Evolutionary conservation across 2,888 invertebrate species (phyloP), one percentile per base, ranked within the genome.

Genomic region (Pantelozetes paolii): DNA sequence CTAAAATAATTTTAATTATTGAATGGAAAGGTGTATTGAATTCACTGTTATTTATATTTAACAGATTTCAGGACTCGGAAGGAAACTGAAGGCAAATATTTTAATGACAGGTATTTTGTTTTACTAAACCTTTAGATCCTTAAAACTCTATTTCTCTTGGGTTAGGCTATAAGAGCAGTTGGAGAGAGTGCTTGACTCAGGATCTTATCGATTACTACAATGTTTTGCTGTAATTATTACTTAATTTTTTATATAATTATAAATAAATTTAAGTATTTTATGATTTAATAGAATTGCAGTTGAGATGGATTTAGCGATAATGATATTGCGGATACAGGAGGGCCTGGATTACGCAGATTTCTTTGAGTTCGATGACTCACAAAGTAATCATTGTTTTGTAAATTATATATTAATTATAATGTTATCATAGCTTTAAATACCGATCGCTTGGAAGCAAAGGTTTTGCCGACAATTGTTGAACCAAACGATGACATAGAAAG

Each of bases 321-420:
- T 50, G 36, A 88, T 99, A 72, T 85, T 98, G 45, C 87, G 95
- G 74, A 86, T 94, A 23, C 89, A 89, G 77, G 90, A 91, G 79
- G 96, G 97, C 0, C 86, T 95, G 77, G 90, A 93, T 82, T 89
- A 71, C 20, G 75, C 75, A 9, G 74, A 75, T 15, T 75, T 74
- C 40, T 75, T 75, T 32, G 78, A 75, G 30, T 20, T 18, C 3
- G 26, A 13, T 54, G 15, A 48, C 15, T 9, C 48, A n/a, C n/a
- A n/a, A n/a, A n/a, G n/a, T n/a, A n/a, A n/a, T n/a, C n/a, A n/a
- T n/a, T n/a, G n/a, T n/a, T n/a, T n/a, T n/a, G n/a, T n/a, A n/a
- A n/a, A n/a, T n/a, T n/a, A n/a, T n/a, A n/a, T n/a, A n/a, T n/a
- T n/a, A n/a, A n/a, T n/a, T n/a, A n/a, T n/a, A n/a, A n/a, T n/a